A percentile compares a stretch with the other conserved stretches of the same genome.
Evolutionary conservation across 2,888 invertebrate genomes (phyloP).

Genomic region (Macrosoma leucophasiata): DNA sequence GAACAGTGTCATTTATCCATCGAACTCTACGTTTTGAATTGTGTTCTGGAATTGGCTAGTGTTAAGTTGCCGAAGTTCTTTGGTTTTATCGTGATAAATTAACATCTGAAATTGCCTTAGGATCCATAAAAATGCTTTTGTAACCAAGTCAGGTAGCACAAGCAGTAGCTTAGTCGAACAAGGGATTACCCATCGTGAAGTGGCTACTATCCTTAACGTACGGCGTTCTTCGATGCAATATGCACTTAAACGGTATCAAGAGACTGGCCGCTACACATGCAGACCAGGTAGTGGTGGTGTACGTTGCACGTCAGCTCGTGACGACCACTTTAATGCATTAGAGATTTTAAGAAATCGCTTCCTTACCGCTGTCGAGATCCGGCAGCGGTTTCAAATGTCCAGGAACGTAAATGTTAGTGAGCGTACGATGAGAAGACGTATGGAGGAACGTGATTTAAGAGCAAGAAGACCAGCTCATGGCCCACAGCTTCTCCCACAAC

Average conservation of each 20-base stretch:
- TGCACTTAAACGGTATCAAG: constrained; percentile 10
- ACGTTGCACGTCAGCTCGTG: too few relatives aligned
- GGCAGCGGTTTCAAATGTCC: too few relatives aligned
- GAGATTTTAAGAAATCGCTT: too few relatives aligned
- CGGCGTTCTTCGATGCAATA: constrained; percentile 17
- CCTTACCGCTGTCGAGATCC: too few relatives aligned
- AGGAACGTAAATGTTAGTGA: too few relatives aligned
- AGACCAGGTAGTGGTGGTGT: constrained; percentile 17
- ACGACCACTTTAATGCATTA: too few relatives aligned
- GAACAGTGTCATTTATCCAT: constrained; percentile 1
- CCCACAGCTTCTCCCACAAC: too few relatives aligned
- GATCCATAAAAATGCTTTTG: constrained; percentile 11
- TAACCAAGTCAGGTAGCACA: constrained; percentile 15
- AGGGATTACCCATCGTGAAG: constrained; percentile 16
- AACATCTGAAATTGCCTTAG: constrained; percentile 7
- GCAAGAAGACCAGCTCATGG: too few relatives aligned
- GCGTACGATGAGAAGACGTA: too few relatives aligned
- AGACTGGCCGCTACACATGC: constrained; percentile 16
- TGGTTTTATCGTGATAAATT: constrained; percentile 3
- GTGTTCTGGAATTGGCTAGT: constrained; percentile 2
- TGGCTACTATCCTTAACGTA: constrained; percentile 14
- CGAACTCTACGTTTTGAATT: constrained; percentile 6
- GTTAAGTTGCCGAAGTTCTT: constrained; percentile 4
- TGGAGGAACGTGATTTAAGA: too few relatives aligned
- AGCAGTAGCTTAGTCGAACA: constrained; percentile 17